Evolutionary conservation across 2,888 invertebrate genomes (phyloP).

Genomic region (Sinohyriopsis cumingii): DNA sequence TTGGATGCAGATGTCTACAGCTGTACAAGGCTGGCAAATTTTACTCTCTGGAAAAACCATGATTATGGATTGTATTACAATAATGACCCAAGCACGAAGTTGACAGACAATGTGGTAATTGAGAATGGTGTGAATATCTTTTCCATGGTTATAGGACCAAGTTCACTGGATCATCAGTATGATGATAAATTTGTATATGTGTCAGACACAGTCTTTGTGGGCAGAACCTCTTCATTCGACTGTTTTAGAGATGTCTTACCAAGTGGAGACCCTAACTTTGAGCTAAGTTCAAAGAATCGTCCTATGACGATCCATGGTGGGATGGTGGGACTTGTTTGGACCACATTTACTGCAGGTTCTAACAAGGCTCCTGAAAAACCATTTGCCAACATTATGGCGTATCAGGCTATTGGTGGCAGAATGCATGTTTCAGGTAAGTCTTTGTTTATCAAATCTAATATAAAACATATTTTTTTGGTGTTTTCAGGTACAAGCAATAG

Average conservation of each 20-base stretch:
- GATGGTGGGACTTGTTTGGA: conserved; percentile 50
- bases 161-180: conserved; percentile 34
- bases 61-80: conserved; percentile 62
- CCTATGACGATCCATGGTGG: conserved; percentile 23
- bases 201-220: conserved; percentile 54
- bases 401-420: conserved; percentile 50
- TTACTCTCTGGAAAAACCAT: conserved; percentile 51
- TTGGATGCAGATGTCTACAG: conserved; percentile 5
- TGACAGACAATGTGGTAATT: conserved; percentile 43
- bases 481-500: too few relatives aligned
- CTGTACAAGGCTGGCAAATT: conserved; percentile 52
- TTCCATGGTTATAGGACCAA: conserved; percentile 52
- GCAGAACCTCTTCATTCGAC: conserved; percentile 51
- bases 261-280: conserved; percentile 37
- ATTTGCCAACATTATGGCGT: conserved; percentile 52
- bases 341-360: conserved; percentile 43
- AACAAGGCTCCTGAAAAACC: conserved; percentile 61
- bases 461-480: too few relatives aligned
- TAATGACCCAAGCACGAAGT: conserved; percentile 13
- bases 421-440: conserved; percentile 28
- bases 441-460: conserved; percentile 1
- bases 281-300: conserved; percentile 26
- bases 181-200: conserved; percentile 42
- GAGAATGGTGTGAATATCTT: conserved; percentile 60
- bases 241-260: conserved; percentile 44